Conservation (phyloP, 2,888 invertebrate species). For the Malthinus seriepunctatus region DNA sequence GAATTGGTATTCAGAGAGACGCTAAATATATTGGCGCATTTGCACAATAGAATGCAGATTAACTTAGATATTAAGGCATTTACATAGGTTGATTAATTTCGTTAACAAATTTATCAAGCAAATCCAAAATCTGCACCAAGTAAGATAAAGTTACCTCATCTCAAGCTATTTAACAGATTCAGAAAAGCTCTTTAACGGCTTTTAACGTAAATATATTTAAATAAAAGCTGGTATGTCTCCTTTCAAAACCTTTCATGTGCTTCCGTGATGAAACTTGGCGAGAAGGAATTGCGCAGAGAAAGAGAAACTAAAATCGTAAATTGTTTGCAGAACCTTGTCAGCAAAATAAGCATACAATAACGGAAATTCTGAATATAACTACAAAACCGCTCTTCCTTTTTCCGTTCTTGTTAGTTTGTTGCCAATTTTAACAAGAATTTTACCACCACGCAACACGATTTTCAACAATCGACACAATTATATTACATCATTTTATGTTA, state of each 20-base stretch:
- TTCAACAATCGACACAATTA: slow-evolving; percentile 23
- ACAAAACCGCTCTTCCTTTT: slow-evolving; percentile 34
- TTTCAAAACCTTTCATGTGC: slow-evolving; percentile 24
- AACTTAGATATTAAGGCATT: slow-evolving; percentile 29
- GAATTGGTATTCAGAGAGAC: slow-evolving; percentile 26
- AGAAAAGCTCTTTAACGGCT: slow-evolving; percentile 29
- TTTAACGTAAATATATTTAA: slow-evolving; percentile 26
- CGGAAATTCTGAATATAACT: slow-evolving; percentile 32
- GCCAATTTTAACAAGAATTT: slow-evolving; percentile 20
- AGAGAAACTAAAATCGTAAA: slow-evolving; percentile 24
- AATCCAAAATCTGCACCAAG: slow-evolving; percentile 28
- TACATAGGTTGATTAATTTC: slow-evolving; percentile 29
- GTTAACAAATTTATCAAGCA: slow-evolving; percentile 30
- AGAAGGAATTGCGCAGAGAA: slow-evolving; percentile 6
- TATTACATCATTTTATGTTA: background rate
- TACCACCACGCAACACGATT: slow-evolving; percentile 26
- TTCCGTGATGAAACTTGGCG: background rate
- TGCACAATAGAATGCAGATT: slow-evolving; percentile 27
- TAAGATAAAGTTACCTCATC: slow-evolving; percentile 34
- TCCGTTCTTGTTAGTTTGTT: slow-evolving; percentile 24
- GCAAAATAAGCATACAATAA: slow-evolving; percentile 31
- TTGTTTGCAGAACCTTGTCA: slow-evolving; percentile 27
- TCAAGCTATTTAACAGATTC: slow-evolving; percentile 33
- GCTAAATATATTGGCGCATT: slow-evolving; percentile 22
- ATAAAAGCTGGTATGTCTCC: slow-evolving; percentile 23